phyloP scores from a whole-genome alignment of 1,140 invertebrate species.

The Chrysomallon squamiferum region DNA sequence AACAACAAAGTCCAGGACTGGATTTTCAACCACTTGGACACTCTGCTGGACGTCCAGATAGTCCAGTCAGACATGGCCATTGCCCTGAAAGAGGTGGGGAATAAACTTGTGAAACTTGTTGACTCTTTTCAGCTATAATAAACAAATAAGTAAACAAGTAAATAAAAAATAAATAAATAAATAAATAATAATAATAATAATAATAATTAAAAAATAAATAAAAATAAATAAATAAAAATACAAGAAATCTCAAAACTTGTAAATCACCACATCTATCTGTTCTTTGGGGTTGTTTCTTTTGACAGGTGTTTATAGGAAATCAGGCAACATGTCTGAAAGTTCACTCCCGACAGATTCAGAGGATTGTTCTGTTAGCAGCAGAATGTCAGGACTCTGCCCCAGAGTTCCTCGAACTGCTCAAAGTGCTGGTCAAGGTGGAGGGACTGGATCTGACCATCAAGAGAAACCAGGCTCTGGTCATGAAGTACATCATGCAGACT shows the following conservation, averaged over 20 bases:
- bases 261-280: too few relatives aligned
- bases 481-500: slow-evolving; percentile 65
- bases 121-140: too few relatives aligned
- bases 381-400: slow-evolving; percentile 56
- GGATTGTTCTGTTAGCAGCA: slow-evolving; percentile 56
- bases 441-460: slow-evolving; percentile 61
- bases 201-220: too few relatives aligned
- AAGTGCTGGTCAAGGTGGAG: slow-evolving; percentile 60
- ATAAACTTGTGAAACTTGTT: too few relatives aligned
- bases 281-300: too few relatives aligned
- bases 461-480: slow-evolving; percentile 60
- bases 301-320: slow-evolving; percentile 60
- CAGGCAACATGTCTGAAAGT: slow-evolving; percentile 61
- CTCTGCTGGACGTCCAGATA: slow-evolving; percentile 55
- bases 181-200: too few relatives aligned
- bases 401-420: slow-evolving; percentile 60
- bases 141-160: too few relatives aligned
- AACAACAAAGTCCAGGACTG: slow-evolving; percentile 58
- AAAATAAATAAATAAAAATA: too few relatives aligned
- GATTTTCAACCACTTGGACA: slow-evolving; percentile 59
- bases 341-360: slow-evolving; percentile 57
- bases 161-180: too few relatives aligned
- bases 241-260: too few relatives aligned
- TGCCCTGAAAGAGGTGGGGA: slow-evolving; percentile 59
- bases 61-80: slow-evolving; percentile 59